Conservation (phyloP, 2,797 vertebrate genomes). For the Capromys pilorides region DNA sequence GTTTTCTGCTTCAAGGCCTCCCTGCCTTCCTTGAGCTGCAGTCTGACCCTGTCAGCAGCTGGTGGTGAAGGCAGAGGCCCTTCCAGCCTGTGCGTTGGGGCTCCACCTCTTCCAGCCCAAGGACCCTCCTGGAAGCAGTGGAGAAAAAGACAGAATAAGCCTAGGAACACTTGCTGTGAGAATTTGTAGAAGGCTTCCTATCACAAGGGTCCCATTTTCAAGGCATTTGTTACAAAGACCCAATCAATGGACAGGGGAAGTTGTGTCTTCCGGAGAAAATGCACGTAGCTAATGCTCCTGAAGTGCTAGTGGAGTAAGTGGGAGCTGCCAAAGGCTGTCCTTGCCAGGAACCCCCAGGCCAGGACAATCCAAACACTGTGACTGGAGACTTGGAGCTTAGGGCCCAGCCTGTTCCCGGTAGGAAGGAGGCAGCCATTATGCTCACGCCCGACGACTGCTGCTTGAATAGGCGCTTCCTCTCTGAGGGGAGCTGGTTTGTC, state of each 20-base stretch:
- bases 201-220: neutral
- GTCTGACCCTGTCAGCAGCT: neutral
- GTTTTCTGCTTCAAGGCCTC: neutral
- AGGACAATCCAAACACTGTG: neutral
- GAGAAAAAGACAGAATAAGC: neutral
- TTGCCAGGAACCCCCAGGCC: slow-evolving; percentile 5
- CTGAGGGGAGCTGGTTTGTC: neutral
- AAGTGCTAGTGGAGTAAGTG: neutral
- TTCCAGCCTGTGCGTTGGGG: neutral
- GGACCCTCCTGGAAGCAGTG: neutral
- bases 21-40: neutral
- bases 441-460: neutral
- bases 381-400: neutral
- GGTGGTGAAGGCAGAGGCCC: neutral
- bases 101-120: neutral
- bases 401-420: slow-evolving; percentile 52
- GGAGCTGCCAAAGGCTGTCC: neutral
- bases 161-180: neutral
- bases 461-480: slow-evolving; percentile 72
- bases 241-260: slow-evolving; percentile 21
- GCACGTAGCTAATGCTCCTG: neutral
- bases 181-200: slow-evolving; percentile 30
- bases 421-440: slow-evolving; percentile 43
- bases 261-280: slow-evolving; percentile 53
- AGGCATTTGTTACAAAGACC: slow-evolving; percentile 39